Conservation (phyloP, 2,797 vertebrate genomes). For the Champsocephalus esox region DNA sequence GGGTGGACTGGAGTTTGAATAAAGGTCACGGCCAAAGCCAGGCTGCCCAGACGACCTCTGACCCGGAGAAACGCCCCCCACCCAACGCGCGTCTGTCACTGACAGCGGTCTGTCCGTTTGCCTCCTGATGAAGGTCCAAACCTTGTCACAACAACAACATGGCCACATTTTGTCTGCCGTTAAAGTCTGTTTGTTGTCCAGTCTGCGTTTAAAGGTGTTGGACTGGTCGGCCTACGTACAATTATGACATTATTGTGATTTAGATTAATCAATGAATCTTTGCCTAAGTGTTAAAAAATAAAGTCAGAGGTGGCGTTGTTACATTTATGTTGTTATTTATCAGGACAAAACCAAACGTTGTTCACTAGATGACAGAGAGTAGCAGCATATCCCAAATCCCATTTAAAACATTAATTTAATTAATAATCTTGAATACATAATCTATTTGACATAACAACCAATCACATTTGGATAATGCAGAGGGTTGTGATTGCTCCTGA, state of each 20-base stretch:
- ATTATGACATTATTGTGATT: not conserved
- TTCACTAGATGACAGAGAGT: too few relatives aligned
- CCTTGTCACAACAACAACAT: not conserved
- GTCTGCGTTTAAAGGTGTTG: not conserved
- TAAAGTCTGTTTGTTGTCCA: not conserved
- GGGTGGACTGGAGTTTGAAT: constrained; percentile 64
- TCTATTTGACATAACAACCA: too few relatives aligned
- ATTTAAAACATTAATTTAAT: too few relatives aligned
- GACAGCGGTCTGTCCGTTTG: not conserved
- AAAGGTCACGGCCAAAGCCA: constrained; percentile 81
- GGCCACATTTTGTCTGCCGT: constrained; percentile 8
- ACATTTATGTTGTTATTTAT: not conserved
- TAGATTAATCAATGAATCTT: not conserved
- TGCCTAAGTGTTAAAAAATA: not conserved
- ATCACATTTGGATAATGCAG: too few relatives aligned
- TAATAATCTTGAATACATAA: too few relatives aligned
- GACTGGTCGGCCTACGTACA: too few relatives aligned
- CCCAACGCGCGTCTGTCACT: constrained; percentile 66
- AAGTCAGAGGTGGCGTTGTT: not conserved
- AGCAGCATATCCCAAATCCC: too few relatives aligned
- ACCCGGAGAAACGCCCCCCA: constrained; percentile 62
- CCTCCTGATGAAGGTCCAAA: not conserved
- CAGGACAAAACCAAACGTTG: not conserved
- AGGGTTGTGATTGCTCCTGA: too few relatives aligned
- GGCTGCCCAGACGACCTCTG: constrained; percentile 74